phyloP scores from a whole-genome alignment of 2,113 vertebrate species.

The Tauraco erythrolophus region DNA sequence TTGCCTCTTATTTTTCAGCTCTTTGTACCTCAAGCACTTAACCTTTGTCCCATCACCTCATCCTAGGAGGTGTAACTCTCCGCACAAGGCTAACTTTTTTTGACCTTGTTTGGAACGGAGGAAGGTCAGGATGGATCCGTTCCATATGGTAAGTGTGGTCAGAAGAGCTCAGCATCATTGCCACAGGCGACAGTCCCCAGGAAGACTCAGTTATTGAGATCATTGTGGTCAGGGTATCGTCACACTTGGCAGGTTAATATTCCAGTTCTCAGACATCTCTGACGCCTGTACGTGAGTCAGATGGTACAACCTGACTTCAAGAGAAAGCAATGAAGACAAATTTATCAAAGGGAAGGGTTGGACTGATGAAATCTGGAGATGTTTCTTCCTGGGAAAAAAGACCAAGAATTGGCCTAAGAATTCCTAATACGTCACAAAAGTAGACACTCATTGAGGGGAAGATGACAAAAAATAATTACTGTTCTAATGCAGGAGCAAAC shows the following conservation, averaged over 20 bases:
- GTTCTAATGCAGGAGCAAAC: background rate
- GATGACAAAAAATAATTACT: background rate
- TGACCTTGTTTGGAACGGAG: background rate
- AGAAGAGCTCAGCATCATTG: background rate
- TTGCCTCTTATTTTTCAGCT: background rate
- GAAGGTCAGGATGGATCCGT: background rate
- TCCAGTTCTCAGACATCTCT: background rate
- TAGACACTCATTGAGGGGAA: background rate
- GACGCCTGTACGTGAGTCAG: background rate
- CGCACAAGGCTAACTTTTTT: background rate
- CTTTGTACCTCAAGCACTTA: background rate
- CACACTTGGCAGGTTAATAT: background rate
- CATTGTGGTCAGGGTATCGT: background rate
- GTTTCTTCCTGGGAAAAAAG: background rate
- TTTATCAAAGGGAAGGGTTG: background rate
- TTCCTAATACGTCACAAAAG: fast-evolving
- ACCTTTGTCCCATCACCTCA: background rate
- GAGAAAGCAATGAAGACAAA: background rate
- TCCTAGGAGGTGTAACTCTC: background rate
- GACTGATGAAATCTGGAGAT: background rate
- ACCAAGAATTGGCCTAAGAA: background rate
- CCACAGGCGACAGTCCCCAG: background rate
- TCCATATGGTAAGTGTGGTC: background rate
- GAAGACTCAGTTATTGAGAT: background rate
- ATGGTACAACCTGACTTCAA: background rate